Conservation (phyloP, 2,113 vertebrate species). For the Ptychochromis oligacanthus region DNA sequence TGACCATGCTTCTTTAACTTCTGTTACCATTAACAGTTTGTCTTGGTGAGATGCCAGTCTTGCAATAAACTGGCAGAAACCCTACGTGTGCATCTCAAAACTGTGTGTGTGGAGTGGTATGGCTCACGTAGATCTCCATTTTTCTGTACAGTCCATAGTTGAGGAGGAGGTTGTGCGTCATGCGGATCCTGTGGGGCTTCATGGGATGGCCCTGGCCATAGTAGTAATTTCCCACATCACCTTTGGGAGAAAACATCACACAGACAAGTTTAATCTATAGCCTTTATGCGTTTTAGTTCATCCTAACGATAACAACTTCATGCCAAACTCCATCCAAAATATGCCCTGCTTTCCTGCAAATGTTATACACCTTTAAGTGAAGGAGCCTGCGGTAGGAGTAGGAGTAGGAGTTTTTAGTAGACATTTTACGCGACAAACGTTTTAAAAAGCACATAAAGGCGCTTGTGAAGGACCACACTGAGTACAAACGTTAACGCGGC, state of each 20-base stretch:
- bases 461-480: not conserved
- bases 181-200: constrained; percentile 98
- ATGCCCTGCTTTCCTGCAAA: not conserved
- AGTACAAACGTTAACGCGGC: not conserved
- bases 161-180: constrained; percentile 98
- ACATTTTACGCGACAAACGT: too few relatives aligned
- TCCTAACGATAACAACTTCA: not conserved
- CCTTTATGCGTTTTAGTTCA: not conserved
- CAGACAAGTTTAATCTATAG: not conserved
- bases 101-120: not conserved
- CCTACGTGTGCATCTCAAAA: not conserved
- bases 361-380: not conserved
- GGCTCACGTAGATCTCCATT: constrained; percentile 98
- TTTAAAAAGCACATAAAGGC: not conserved
- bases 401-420: too few relatives aligned
- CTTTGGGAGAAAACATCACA: constrained; percentile 66
- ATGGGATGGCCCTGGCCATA: constrained; percentile 98
- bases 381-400: too few relatives aligned
- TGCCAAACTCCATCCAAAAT: not conserved
- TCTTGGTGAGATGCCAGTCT: not conserved
- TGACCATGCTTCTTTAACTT: not conserved
- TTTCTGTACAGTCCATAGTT: constrained; percentile 98
- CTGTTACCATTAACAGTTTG: not conserved
- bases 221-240: constrained; percentile 98
- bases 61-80: not conserved